Evolutionary conservation across 2,797 vertebrate genomes (phyloP).

Genomic region (Pseudochirops cupreus): DNA sequence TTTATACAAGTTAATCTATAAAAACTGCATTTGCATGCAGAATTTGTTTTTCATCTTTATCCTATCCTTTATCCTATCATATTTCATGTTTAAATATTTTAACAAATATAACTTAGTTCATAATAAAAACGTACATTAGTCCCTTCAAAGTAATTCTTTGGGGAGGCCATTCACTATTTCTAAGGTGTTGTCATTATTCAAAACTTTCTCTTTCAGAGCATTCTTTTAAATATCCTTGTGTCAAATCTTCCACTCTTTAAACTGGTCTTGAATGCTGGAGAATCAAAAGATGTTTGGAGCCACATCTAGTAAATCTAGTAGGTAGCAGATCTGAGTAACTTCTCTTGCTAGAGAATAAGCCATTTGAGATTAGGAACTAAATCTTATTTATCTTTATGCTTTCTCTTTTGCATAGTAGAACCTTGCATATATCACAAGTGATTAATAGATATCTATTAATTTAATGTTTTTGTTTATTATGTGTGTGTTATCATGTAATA

Average conservation of each 20-base stretch:
- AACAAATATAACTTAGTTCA: not conserved
- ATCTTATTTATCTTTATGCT: not conserved
- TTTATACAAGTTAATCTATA: not conserved
- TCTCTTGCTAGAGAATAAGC: not conserved
- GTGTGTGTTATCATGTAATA: not conserved
- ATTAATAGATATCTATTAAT: not conserved
- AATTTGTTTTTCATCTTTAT: not conserved
- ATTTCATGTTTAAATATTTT: not conserved
- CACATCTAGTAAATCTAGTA: not conserved
- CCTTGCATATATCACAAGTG: not conserved
- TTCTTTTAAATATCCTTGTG: not conserved
- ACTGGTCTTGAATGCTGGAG: not conserved
- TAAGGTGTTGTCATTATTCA: not conserved
- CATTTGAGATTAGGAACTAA: not conserved
- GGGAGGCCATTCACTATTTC: not conserved
- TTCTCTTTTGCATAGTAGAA: not conserved
- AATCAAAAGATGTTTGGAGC: not conserved
- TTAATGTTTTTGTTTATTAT: not conserved
- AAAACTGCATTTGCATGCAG: not conserved
- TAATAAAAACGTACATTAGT: not conserved
- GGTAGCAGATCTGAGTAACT: not conserved
- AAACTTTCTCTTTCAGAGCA: not conserved
- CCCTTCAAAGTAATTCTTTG: not conserved
- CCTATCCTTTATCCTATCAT: too few relatives aligned
- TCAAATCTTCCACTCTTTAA: not conserved